Evolutionary conservation across 1,140 invertebrate species (phyloP).

Genomic region (Drosophila auraria): DNA sequence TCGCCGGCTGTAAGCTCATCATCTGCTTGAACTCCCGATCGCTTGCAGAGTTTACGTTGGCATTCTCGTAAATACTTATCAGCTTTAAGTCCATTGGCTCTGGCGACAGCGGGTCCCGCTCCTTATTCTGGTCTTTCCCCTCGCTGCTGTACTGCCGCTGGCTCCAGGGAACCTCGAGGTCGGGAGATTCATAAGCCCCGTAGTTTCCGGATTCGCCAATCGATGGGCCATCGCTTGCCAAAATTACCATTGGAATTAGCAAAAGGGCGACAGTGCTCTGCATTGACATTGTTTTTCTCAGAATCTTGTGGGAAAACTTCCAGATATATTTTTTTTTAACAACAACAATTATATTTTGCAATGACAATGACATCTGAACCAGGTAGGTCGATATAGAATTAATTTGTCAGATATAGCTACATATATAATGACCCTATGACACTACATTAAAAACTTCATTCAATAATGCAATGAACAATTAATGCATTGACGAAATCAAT

Average conservation of each 20-base stretch:
- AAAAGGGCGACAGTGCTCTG: conserved; percentile 14
- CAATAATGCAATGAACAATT: no score
- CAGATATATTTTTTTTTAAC: not conserved
- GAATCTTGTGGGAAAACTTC: conserved; percentile 12
- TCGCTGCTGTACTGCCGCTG: not conserved
- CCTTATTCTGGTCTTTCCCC: not conserved
- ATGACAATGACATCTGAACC: no score
- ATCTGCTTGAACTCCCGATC: conserved; percentile 32
- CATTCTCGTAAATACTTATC: not conserved
- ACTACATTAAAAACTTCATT: no score
- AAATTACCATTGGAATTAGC: conserved; percentile 48
- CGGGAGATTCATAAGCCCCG: no score
- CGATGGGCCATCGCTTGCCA: conserved; percentile 12
- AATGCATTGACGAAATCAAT: no score
- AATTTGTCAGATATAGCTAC: no score
- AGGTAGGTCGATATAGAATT: no score
- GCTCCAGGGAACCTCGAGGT: not conserved
- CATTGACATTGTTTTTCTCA: conserved; percentile 63
- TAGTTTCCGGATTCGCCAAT: not conserved
- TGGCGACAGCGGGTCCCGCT: not conserved
- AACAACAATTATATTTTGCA: not conserved
- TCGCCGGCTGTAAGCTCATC: not conserved
- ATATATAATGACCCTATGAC: no score
- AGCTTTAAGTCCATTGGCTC: not conserved
- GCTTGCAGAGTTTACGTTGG: conserved; percentile 18